Evolutionary conservation across 1,140 invertebrate species (phyloP).

Genomic region (Rhynchophorus ferrugineus): DNA sequence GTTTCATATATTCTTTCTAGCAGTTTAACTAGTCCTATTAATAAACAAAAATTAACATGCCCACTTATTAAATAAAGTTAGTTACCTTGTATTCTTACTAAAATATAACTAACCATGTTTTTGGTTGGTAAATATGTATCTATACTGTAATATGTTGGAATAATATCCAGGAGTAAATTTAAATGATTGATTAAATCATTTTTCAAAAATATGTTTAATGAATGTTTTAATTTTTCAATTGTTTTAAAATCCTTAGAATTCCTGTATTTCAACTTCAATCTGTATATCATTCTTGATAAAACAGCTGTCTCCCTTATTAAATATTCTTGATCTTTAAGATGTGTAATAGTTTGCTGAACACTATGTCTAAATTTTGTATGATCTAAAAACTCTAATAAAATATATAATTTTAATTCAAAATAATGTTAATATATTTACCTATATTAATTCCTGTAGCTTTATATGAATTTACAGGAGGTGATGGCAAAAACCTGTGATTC

Average conservation of each 20-base stretch:
- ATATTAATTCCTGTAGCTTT: constrained; percentile 22
- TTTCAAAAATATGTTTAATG: constrained; percentile 42
- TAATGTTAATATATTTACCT: constrained; percentile 25
- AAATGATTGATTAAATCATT: constrained; percentile 36
- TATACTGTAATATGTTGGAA: constrained; percentile 26
- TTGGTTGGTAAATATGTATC: constrained; percentile 40
- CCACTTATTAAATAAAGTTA: neutral
- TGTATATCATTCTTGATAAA: constrained; percentile 44
- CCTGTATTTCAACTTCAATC: constrained; percentile 48
- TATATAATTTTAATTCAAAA: constrained; percentile 1
- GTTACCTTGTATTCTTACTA: constrained; percentile 44
- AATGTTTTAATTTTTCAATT: constrained; percentile 45
- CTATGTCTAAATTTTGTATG: constrained; percentile 21
- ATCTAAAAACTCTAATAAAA: constrained; percentile 26
- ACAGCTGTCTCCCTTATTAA: constrained; percentile 42
- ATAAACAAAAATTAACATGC: neutral
- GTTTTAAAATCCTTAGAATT: constrained; percentile 45
- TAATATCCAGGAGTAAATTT: constrained; percentile 29
- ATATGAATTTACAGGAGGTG: constrained; percentile 31
- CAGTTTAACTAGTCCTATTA: constrained; percentile 39
- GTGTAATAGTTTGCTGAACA: constrained; percentile 31
- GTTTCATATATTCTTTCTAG: constrained; percentile 40
- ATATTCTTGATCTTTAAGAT: constrained; percentile 35
- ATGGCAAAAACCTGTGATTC: constrained; percentile 31
- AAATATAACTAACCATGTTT: constrained; percentile 46